phyloP scores from a whole-genome alignment of 2,797 vertebrate species.

The Danio choprae region DNA sequence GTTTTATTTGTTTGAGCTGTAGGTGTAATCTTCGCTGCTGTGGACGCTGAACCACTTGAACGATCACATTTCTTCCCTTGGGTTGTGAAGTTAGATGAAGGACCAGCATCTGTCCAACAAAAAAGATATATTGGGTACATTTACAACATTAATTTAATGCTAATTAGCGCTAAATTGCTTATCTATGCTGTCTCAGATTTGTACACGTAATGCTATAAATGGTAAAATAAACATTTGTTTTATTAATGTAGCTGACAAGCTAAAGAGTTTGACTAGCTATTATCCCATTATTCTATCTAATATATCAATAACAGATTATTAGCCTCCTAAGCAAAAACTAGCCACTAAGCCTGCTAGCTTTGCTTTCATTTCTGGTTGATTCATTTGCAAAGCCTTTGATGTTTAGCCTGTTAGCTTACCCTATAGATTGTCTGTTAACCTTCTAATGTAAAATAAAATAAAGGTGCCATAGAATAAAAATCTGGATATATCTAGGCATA shows the following conservation, averaged over 20 bases:
- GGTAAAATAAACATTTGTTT: background rate
- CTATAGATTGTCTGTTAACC: background rate
- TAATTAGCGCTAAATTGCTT: background rate
- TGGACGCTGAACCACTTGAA: constrained; percentile 9
- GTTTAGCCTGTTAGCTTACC: background rate
- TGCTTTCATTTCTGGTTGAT: too few species aligned
- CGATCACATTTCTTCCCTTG: constrained; percentile 20
- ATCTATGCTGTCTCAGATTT: background rate
- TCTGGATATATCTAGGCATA: too few species aligned
- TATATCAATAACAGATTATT: too few species aligned
- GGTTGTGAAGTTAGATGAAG: constrained; percentile 29
- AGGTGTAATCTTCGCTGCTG: background rate
- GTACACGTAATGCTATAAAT: background rate
- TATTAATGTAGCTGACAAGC: background rate
- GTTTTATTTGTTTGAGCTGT: background rate
- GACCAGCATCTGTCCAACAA: constrained; percentile 34
- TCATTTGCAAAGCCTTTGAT: too few species aligned
- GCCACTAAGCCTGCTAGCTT: too few species aligned
- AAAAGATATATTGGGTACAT: background rate
- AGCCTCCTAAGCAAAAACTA: too few species aligned
- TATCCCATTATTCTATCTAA: too few species aligned
- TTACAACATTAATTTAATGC: background rate
- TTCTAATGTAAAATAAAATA: background rate
- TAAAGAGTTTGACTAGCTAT: too few species aligned
- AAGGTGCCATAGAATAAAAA: too few species aligned